Percentiles rank a stretch among this genome's conserved stretches.
These are phyloP conservation scores for Rana temporaria DNA, from an alignment of 2,113 vertebrate species.

Conservation along the genomic window DNA sequence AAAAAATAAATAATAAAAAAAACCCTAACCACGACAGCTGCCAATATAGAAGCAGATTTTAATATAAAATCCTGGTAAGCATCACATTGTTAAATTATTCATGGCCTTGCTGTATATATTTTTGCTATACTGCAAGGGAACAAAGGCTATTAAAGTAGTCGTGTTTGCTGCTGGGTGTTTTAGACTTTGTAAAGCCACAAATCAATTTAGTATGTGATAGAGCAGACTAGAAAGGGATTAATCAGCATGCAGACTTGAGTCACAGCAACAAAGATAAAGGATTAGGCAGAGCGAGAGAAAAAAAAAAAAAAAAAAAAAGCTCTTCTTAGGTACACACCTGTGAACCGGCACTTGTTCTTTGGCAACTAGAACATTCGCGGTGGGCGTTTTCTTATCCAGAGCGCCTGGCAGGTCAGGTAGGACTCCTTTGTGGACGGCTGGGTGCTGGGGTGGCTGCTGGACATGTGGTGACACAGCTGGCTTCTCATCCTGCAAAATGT, in stretches of 20 bases:
- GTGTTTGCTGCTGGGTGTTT: too few species aligned
- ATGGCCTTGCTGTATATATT: too few species aligned
- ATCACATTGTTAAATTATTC: too few species aligned
- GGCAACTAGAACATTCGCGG: background rate
- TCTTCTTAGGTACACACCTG: slow-evolving; percentile 22
- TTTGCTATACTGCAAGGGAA: too few species aligned
- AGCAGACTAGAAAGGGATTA: slow-evolving; percentile 3
- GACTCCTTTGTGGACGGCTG: background rate
- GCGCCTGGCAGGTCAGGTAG: background rate
- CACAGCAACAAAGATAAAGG: slow-evolving; percentile 1
- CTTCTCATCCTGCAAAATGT: background rate
- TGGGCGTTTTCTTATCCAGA: background rate
- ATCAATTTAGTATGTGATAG: slow-evolving; percentile 8
- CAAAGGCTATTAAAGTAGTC: too few species aligned
- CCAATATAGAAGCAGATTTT: too few species aligned
- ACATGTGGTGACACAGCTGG: background rate
- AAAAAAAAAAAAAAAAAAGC: background rate
- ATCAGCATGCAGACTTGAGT: slow-evolving; percentile 17
- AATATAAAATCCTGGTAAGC: too few species aligned
- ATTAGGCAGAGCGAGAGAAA: background rate
- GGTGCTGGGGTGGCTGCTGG: background rate
- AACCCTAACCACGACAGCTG: too few species aligned
- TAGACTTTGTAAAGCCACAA: slow-evolving; percentile 6
- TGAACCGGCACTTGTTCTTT: slow-evolving; percentile 38
- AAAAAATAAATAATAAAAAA: too few species aligned